Base-by-base conservation (phyloP, 2,888 invertebrate genomes). In the Pseudoips prasinana region DNA sequence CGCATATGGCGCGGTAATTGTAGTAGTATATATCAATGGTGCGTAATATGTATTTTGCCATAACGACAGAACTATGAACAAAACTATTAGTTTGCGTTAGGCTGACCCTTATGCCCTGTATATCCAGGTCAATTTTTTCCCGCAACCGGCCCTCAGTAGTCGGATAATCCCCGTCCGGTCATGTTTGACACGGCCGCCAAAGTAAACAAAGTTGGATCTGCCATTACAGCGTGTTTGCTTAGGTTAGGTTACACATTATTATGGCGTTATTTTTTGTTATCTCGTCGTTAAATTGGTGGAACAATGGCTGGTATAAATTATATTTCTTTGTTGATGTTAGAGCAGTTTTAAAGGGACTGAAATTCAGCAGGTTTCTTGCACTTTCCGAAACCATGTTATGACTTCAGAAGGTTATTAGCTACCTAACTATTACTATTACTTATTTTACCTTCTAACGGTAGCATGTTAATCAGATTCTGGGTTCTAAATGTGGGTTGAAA, bases 221-320 rank as follows among this genome's bases (percentile, higher is more conserved):
- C 77, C 70, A 77, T 80, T 81, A 77, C 65, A 66, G 23, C 46
- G 45, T 70, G 84, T 83, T 80, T 79, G 74, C 71, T 82, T 82
- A 81, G 84, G 83, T 66, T 68, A 58, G 61, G 72, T 81, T 77
- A 81, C 78, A 79, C 73, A 67, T 73, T 67, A 80, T 75, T 73
- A 77, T 66, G 66, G 59, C 58, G 62, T 67, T 65, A 63, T 71
- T 76, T 65, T 61, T 63, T 56, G 43, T 48, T 66, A 66, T 58
- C 60, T 47, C 37, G 20, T 29, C 53, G 47, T 53, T 52, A 53
- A 64, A 55, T 57, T 58, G 58, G 51, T 32, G 31, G 46, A 26
- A 42, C 39, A 39, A 54, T 52, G 46, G 29, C 23, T 10, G 27
- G 25, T 41, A 39, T 48, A 49, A 48, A 45, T 53, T 45, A 43